phyloP scores from a whole-genome alignment of 2,797 vertebrate species.

The Manis pentadactyla region DNA sequence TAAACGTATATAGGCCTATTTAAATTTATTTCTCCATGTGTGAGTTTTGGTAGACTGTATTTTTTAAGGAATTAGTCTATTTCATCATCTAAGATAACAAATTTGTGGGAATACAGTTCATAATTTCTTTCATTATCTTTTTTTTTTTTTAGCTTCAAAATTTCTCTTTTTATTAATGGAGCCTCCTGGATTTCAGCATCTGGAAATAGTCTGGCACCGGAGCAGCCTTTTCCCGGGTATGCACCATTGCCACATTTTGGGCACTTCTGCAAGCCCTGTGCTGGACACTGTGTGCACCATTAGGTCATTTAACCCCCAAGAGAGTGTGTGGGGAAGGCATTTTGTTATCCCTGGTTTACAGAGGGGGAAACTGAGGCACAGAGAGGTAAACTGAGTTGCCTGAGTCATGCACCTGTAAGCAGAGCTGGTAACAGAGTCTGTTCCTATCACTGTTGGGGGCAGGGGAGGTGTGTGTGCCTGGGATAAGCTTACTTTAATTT shows the following conservation, averaged over 20 bases:
- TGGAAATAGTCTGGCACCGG: background rate
- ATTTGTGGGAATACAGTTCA: background rate
- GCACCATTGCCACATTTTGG: fast-evolving
- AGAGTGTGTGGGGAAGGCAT: fast-evolving
- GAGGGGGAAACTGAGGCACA: background rate
- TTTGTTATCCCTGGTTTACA: background rate
- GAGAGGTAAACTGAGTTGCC: background rate
- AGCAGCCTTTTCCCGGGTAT: fast-evolving
- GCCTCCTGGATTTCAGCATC: background rate
- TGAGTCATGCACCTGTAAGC: background rate
- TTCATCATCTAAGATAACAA: background rate
- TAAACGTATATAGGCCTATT: background rate
- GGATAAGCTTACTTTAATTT: background rate
- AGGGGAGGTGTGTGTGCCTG: background rate
- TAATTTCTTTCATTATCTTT: background rate
- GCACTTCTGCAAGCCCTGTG: background rate
- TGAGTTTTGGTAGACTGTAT: background rate
- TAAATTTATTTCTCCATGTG: background rate
- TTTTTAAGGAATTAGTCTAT: background rate
- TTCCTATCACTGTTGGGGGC: fast-evolving
- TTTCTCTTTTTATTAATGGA: background rate
- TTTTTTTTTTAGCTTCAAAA: background rate
- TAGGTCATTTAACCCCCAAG: fast-evolving
- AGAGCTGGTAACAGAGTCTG: background rate
- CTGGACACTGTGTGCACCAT: fast-evolving